A percentile compares a stretch with the other conserved stretches of the same genome.
Evolutionary conservation across 2,797 vertebrate species (phyloP).

Genomic region (Artibeus jamaicensis): DNA sequence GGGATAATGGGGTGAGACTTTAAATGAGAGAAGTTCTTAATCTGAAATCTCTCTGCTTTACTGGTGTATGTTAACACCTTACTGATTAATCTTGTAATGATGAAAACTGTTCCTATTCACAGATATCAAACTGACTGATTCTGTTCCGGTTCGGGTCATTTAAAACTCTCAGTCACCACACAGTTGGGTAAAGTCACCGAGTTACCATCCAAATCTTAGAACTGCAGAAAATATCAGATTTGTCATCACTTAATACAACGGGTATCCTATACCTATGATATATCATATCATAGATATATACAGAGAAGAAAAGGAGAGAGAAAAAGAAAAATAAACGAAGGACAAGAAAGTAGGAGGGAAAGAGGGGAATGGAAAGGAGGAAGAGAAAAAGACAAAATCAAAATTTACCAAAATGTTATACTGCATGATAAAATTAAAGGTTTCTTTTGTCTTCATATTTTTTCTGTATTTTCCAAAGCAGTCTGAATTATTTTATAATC

Average conservation of each 20-base stretch:
- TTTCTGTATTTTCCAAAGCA: background rate
- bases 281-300: background rate
- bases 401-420: background rate
- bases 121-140: constrained; percentile 38
- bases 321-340: background rate
- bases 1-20: constrained; percentile 65
- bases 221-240: background rate
- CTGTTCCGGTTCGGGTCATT: constrained; percentile 48
- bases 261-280: background rate
- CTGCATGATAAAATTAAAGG: background rate
- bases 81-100: constrained; percentile 60
- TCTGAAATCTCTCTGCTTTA: constrained; percentile 55
- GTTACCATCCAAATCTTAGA: constrained; percentile 35
- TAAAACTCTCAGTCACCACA: constrained; percentile 36
- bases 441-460: background rate
- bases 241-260: background rate
- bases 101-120: constrained; percentile 33
- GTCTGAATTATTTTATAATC: background rate
- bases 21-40: constrained; percentile 61
- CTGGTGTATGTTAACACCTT: constrained; percentile 66
- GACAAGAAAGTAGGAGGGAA: background rate
- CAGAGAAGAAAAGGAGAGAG: background rate
- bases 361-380: background rate
- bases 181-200: constrained; percentile 7
- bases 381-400: background rate